Percentiles rank a stretch among this genome's conserved stretches.
These are phyloP conservation scores for Leptodactylus fuscus DNA, from an alignment of 2,113 vertebrate genomes.

Conservation along the genomic window DNA sequence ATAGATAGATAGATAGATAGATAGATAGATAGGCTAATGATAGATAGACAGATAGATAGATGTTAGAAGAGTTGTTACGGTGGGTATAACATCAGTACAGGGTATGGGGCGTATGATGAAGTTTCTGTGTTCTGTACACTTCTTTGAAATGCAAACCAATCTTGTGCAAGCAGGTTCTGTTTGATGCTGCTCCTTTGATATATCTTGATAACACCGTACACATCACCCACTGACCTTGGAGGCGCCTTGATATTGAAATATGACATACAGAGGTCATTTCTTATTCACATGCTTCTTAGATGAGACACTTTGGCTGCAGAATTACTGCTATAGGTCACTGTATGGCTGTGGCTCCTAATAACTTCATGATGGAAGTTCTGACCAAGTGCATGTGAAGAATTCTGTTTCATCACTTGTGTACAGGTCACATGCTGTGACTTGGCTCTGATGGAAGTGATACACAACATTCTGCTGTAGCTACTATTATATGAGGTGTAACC, in stretches of 20 bases:
- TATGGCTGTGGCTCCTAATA: neutral
- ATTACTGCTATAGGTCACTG: neutral
- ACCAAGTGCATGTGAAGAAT: neutral
- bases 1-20: slow-evolving; percentile 18
- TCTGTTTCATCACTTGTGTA: neutral
- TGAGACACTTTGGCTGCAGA: neutral
- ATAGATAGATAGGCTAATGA: neutral
- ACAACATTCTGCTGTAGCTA: neutral
- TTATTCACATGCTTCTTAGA: slow-evolving; percentile 15
- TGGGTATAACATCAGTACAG: no score
- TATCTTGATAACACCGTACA: neutral
- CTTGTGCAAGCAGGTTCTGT: neutral
- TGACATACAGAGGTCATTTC: neutral
- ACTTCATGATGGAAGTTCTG: neutral
- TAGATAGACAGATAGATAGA: slow-evolving; percentile 4
- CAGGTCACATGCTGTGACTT: neutral
- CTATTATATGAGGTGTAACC: no score
- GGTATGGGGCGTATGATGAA: neutral
- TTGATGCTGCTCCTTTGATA: slow-evolving; percentile 23
- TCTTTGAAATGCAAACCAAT: slow-evolving; percentile 16
- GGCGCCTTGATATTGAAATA: slow-evolving; percentile 48
- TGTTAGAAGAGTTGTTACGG: neutral
- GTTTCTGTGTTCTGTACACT: neutral
- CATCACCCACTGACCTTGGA: neutral
- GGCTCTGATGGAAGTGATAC: neutral